These are phyloP conservation scores for Gastrophysa polygoni DNA, from an alignment of 2,888 invertebrate genomes.

Conservation along the genomic window DNA sequence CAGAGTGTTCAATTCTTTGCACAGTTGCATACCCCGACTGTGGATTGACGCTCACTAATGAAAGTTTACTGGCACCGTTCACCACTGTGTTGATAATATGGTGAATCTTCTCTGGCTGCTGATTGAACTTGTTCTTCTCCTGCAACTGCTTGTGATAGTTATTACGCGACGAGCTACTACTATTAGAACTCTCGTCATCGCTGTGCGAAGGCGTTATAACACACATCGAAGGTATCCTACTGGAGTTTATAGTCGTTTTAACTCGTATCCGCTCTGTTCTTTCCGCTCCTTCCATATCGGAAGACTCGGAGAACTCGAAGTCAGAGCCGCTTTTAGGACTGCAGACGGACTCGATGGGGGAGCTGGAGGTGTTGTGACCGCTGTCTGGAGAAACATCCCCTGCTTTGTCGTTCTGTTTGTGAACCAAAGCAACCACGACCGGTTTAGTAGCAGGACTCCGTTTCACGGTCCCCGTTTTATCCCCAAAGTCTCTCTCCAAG, in stretches of 20 bases:
- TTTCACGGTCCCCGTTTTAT: constrained; percentile 58
- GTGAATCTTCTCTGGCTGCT: constrained; percentile 34
- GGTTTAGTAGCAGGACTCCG: constrained; percentile 60
- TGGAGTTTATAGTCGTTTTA: constrained; percentile 86
- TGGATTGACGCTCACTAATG: constrained; percentile 53
- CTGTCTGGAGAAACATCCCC: constrained; percentile 82
- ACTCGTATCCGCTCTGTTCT: constrained; percentile 83
- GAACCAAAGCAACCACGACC: constrained; percentile 65
- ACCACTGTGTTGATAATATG: constrained; percentile 39
- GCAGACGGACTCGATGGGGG: constrained; percentile 76
- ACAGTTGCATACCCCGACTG: constrained; percentile 56
- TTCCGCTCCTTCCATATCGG: constrained; percentile 86
- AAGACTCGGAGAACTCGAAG: constrained; percentile 85
- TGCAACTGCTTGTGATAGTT: constrained; percentile 35
- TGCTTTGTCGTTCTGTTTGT: constrained; percentile 59
- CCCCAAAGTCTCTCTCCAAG: constrained; percentile 52
- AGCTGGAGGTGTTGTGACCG: constrained; percentile 81
- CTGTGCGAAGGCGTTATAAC: constrained; percentile 88
- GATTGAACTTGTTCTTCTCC: constrained; percentile 38
- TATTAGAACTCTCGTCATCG: constrained; percentile 77
- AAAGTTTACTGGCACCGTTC: constrained; percentile 44
- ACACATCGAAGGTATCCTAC: constrained; percentile 90
- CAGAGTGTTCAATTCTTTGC: constrained; percentile 47
- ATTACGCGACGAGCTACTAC: constrained; percentile 42
- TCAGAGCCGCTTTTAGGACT: constrained; percentile 76